phyloP scores from a whole-genome alignment of 2,113 vertebrate species.

The Neodontobutis hainanensis region DNA sequence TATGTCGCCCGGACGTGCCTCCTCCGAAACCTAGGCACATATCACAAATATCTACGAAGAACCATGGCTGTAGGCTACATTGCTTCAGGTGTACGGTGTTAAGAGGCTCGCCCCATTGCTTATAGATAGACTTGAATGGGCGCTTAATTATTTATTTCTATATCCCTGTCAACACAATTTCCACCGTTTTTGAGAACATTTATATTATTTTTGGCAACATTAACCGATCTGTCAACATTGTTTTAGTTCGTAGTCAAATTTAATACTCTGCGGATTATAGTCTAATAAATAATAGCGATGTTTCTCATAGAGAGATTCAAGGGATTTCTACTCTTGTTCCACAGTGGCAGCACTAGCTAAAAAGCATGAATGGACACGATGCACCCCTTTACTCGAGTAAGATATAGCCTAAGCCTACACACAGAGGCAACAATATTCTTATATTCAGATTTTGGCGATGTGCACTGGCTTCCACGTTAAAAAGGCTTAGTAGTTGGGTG shows the following conservation, averaged over 20 bases:
- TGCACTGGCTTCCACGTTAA: conserved; percentile 30
- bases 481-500: conserved; percentile 9
- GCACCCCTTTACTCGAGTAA: conserved; percentile 30
- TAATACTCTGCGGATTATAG: conserved; percentile 21
- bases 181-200: conserved; percentile 27
- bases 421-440: conserved; percentile 7
- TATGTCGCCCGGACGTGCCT: conserved; percentile 47
- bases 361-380: conserved; percentile 55
- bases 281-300: conserved; percentile 30
- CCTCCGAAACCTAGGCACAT: conserved; percentile 19
- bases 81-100: conserved; percentile 27
- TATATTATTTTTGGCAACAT: conserved; percentile 21
- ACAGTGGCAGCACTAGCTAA: conserved; percentile 28
- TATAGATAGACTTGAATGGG: conserved; percentile 62
- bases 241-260: conserved; percentile 28
- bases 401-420: neutral
- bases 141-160: conserved; percentile 77
- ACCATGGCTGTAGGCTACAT: conserved; percentile 27
- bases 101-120: conserved; percentile 51
- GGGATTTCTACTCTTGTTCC: conserved; percentile 58
- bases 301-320: conserved; percentile 9
- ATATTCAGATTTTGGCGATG: conserved; percentile 33
- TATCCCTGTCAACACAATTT: conserved; percentile 69
- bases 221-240: conserved; percentile 22
- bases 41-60: conserved; percentile 22